phyloP scores from a whole-genome alignment of 2,797 vertebrate species.

The Catharus ustulatus region DNA sequence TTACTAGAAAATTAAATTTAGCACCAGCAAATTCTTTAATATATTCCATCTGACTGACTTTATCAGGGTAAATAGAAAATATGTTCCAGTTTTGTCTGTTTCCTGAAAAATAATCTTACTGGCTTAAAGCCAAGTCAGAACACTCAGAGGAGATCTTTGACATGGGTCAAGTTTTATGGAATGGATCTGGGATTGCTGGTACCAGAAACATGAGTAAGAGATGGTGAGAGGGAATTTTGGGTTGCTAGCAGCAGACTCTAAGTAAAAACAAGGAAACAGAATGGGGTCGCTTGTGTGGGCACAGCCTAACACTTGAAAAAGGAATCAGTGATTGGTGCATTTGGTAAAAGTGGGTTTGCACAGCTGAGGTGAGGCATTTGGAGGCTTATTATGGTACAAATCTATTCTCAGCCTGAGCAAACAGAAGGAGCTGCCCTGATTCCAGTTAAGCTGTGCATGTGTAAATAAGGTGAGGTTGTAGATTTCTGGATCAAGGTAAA shows the following conservation, averaged over 20 bases:
- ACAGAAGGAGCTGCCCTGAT: neutral
- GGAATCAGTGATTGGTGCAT: rapidly evolving
- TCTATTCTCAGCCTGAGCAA: neutral
- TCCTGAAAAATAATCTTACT: neutral
- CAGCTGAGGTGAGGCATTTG: neutral
- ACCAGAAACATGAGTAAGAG: neutral
- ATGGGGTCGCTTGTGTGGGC: neutral
- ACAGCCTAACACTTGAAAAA: neutral
- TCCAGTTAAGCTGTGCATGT: neutral
- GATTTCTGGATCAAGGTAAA: neutral
- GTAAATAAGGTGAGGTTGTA: neutral
- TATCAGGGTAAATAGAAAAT: constrained; percentile 52
- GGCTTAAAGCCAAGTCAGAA: neutral
- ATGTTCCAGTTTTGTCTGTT: neutral
- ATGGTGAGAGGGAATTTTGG: neutral
- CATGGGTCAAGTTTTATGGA: neutral
- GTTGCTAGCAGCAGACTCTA: neutral
- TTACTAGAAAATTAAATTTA: constrained; percentile 72
- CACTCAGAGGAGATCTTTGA: neutral
- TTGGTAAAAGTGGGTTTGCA: neutral
- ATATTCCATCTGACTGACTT: constrained; percentile 57
- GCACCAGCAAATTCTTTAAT: constrained; percentile 62
- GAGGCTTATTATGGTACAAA: neutral
- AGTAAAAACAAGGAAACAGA: neutral
- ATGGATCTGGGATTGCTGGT: neutral